Evolutionary conservation across 2,888 invertebrate species (phyloP).

Genomic region (Rotaria socialis): DNA sequence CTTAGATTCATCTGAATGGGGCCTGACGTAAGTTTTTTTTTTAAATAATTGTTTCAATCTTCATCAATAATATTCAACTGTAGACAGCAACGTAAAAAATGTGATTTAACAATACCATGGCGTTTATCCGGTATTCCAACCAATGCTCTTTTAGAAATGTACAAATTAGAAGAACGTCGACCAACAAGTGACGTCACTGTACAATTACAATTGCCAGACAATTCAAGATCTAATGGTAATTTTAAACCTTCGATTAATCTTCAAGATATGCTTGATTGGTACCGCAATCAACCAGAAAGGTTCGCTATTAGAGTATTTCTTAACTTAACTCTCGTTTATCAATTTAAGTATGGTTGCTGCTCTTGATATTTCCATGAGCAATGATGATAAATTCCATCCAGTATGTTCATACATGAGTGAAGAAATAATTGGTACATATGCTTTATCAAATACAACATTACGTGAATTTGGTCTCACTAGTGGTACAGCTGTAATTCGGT

Average conservation of each 20-base stretch:
- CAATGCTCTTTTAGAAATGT: slow-evolving; percentile 7
- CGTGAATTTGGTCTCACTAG: slow-evolving; percentile 73
- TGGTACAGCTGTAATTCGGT: slow-evolving; percentile 71
- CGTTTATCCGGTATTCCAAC: not conserved
- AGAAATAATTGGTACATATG: slow-evolving; percentile 69
- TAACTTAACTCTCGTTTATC: not conserved
- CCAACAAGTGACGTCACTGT: not conserved
- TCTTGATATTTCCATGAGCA: slow-evolving; percentile 59
- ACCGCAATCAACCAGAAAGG: slow-evolving; percentile 48
- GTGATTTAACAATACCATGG: slow-evolving; percentile 33
- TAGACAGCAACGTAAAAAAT: slow-evolving; percentile 20
- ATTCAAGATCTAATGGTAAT: not conserved
- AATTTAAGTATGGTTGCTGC: slow-evolving; percentile 62
- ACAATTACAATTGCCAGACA: slow-evolving; percentile 26
- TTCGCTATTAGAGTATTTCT: slow-evolving; percentile 46
- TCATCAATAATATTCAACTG: not conserved
- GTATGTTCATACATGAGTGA: slow-evolving; percentile 74
- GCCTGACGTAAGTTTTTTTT: not conserved
- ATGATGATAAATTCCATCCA: slow-evolving; percentile 63
- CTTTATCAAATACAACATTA: slow-evolving; percentile 69
- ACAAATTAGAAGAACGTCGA: slow-evolving; percentile 7
- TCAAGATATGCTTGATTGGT: slow-evolving; percentile 32
- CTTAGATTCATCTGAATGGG: slow-evolving; percentile 24
- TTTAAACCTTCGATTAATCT: slow-evolving; percentile 5
- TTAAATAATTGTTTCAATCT: not conserved